These are phyloP conservation scores for Zosterops borbonicus DNA, from an alignment of 2,113 vertebrate species.

Conservation along the genomic window DNA sequence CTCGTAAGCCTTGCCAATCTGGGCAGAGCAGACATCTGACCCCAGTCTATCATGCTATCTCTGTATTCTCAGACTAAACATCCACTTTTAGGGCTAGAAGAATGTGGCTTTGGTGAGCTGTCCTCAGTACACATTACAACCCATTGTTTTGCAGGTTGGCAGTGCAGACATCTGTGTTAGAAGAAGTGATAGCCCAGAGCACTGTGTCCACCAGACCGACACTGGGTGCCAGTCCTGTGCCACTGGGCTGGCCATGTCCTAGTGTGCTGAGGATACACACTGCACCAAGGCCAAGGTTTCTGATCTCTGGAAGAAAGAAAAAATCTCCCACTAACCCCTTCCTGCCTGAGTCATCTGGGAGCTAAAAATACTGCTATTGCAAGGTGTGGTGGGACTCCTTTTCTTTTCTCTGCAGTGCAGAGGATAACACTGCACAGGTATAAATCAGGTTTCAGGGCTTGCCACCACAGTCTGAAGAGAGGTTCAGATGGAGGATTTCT, in stretches of 20 bases:
- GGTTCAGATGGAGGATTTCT: not conserved
- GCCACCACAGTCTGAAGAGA: not conserved
- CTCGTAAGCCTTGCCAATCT: not conserved
- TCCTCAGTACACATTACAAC: not conserved
- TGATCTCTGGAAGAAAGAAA: not conserved
- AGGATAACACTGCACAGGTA: not conserved
- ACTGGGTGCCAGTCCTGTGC: not conserved
- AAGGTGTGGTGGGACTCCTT: not conserved
- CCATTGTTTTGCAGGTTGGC: not conserved
- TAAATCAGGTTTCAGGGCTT: not conserved
- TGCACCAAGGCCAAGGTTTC: not conserved
- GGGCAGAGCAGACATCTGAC: not conserved
- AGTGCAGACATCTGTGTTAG: not conserved
- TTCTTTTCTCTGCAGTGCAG: not conserved
- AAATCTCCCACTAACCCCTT: not conserved
- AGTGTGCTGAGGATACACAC: not conserved
- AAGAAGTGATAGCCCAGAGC: not conserved
- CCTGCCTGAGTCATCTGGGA: not conserved
- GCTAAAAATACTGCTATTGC: not conserved
- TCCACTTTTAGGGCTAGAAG: not conserved
- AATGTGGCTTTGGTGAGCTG: not conserved
- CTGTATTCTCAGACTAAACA: not conserved
- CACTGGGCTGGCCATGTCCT: not conserved
- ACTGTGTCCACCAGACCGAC: accelerated
- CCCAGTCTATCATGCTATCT: not conserved